Evolutionary conservation across 2,113 vertebrate species (phyloP).

Genomic region (Pavo muticus): DNA sequence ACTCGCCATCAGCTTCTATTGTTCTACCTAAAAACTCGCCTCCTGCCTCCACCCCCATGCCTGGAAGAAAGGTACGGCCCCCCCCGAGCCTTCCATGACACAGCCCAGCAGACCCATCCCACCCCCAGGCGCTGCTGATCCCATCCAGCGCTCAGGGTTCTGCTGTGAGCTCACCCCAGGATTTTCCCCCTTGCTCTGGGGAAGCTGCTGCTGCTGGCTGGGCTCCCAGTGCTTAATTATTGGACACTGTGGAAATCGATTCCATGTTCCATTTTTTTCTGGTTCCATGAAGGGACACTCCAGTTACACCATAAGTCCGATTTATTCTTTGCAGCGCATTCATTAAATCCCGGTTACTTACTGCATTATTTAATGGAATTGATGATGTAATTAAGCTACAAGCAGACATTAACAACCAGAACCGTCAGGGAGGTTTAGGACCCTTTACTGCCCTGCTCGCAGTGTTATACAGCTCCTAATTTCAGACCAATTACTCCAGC

Average conservation of each 20-base stretch:
- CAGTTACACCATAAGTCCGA: background rate
- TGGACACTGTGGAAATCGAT: background rate
- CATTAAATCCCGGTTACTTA: constrained; percentile 31
- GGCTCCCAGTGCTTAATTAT: background rate
- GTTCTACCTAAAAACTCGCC: background rate
- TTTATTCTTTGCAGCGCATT: constrained; percentile 16
- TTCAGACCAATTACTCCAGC: background rate
- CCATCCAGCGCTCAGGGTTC: background rate
- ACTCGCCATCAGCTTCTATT: background rate
- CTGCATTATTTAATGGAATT: constrained; percentile 6
- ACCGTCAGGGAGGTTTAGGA: constrained; percentile 37
- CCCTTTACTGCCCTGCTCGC: background rate
- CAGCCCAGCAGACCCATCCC: background rate
- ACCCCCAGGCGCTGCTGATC: background rate
- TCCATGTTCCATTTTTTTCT: background rate
- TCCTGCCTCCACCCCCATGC: background rate
- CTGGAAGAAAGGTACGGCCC: too few species aligned
- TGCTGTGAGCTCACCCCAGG: background rate
- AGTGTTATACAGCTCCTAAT: background rate
- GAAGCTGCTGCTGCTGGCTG: background rate
- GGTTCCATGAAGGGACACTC: background rate
- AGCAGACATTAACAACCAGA: constrained; percentile 43
- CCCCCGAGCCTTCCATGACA: background rate
- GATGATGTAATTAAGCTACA: constrained; percentile 4
- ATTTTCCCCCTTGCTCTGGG: background rate